Evolutionary conservation across 2,888 invertebrate species (phyloP).

Genomic region (Auanema freiburgensis): DNA sequence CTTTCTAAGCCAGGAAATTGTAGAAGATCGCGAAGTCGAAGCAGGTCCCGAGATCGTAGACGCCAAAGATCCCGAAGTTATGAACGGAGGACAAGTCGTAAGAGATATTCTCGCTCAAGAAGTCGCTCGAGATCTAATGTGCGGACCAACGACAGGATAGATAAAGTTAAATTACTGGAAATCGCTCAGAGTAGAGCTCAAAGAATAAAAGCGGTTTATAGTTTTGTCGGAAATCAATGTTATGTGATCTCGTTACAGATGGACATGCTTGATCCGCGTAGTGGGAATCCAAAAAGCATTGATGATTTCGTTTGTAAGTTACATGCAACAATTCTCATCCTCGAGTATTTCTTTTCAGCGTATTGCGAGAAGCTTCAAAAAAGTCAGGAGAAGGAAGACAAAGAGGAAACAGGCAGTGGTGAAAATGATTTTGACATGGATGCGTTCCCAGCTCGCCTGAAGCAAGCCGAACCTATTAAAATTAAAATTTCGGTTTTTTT

Average conservation of each 20-base stretch:
- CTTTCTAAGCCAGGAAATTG: not conserved
- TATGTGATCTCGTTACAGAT: constrained; percentile 9
- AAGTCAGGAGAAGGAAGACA: constrained; percentile 34
- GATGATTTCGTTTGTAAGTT: constrained; percentile 43
- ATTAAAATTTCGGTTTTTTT: constrained; percentile 38
- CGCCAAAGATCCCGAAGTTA: constrained; percentile 13
- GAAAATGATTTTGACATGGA: constrained; percentile 30
- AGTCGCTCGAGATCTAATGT: constrained; percentile 8
- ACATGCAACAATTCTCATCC: not conserved
- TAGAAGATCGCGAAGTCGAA: not conserved
- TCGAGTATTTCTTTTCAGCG: constrained; percentile 19
- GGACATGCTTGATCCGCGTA: constrained; percentile 13
- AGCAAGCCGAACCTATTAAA: constrained; percentile 27
- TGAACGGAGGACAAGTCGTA: constrained; percentile 1
- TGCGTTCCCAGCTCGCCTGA: constrained; percentile 23
- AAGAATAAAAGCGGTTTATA: constrained; percentile 29
- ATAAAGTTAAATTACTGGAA: constrained; percentile 49
- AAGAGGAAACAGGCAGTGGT: constrained; percentile 29
- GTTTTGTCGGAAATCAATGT: not conserved
- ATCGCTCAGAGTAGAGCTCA: constrained; percentile 51
- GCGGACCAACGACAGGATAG: constrained; percentile 27
- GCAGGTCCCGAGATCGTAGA: constrained; percentile 12
- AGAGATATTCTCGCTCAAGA: not conserved
- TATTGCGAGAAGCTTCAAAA: constrained; percentile 38
- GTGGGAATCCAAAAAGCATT: constrained; percentile 22